Evolutionary conservation across 1,140 invertebrate genomes (phyloP).

Genomic region (Brachionus asplanchnoidis): DNA sequence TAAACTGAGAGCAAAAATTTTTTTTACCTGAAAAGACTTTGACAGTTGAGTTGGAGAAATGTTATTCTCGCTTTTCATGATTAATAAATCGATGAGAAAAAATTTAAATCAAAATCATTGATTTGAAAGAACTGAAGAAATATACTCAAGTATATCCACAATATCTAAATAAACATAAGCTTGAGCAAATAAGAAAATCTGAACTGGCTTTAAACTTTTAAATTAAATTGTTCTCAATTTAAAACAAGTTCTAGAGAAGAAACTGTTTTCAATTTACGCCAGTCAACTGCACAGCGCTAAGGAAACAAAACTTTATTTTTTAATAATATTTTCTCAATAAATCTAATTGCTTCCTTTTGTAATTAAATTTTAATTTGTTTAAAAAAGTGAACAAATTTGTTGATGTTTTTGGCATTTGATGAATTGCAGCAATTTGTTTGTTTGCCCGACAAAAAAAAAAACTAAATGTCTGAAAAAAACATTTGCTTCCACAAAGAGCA

Average conservation of each 20-base stretch:
- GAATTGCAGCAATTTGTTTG: not conserved
- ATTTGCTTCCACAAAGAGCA: not conserved
- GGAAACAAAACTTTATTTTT: slow-evolving; percentile 1
- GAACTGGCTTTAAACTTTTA: not conserved
- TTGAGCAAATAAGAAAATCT: not conserved
- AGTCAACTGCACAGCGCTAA: not conserved
- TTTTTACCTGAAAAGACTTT: slow-evolving; percentile 8
- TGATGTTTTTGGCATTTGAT: not conserved
- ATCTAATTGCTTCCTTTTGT: not conserved
- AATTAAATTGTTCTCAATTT: slow-evolving; percentile 1
- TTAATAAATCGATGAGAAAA: not conserved
- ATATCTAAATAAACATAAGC: slow-evolving; percentile 10
- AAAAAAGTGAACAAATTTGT: not conserved
- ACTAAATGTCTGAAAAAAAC: not conserved
- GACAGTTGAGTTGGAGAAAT: not conserved
- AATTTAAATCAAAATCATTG: not conserved
- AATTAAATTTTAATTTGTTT: slow-evolving; percentile 17
- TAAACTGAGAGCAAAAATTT: not conserved
- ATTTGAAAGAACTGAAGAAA: not conserved
- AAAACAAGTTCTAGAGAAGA: not conserved
- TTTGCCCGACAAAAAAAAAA: not conserved
- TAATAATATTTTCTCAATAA: not conserved
- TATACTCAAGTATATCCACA: not conserved
- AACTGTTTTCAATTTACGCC: not conserved
- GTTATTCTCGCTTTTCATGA: slow-evolving; percentile 14